Base-by-base conservation (phyloP, 2,797 vertebrate genomes). In the Acanthis flammea region DNA sequence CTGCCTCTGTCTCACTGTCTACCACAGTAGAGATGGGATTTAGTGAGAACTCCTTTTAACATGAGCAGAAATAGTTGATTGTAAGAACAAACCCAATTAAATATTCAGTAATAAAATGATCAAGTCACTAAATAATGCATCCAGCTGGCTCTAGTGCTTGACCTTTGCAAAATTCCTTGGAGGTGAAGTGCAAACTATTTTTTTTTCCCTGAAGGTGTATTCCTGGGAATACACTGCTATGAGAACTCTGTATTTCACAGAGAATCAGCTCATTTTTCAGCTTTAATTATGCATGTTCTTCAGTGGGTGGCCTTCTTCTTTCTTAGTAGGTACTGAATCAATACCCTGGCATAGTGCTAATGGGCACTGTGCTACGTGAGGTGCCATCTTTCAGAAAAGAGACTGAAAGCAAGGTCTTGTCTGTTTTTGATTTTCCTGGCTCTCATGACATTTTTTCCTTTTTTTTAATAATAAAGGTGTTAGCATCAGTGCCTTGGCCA, bases 61-160 rank as follows among this genome's bases (percentile, higher is more conserved):
- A 16, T 62, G 70, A 91, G 50, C 30, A 82, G 71, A 87, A 85
- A 73, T 51, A 91, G 78, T 3, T 87, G 81, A 89, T 74, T 95
- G 71, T 91, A 54, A 91, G 88, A 95, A 61, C 61, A 94, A 90
- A 91, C 35, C 17, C 0, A 67, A 61, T 94, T n/a, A 95, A 96
- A 95, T 91, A 96, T 92, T 94, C 85, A 88, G 35, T 67, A 80
- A 71, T 82, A 77, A 89, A 92, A 76, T 61, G 68, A 41, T 61
- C 62, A 79, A 67, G 44, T 90, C 55, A 63, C 68, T 95, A 83
- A 96, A 92, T 91, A 94, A 93, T 93, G 53, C 47, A 90, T 93
- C 73, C 45, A 55, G 1, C 44, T 92, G 72, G 31, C 45, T 86
- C 35, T 72, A 17, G 41, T 50, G 33, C 71, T 48, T 92, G 88